Base-by-base conservation (phyloP, 2,888 invertebrate species). In the Oscheius sp. region DNA sequence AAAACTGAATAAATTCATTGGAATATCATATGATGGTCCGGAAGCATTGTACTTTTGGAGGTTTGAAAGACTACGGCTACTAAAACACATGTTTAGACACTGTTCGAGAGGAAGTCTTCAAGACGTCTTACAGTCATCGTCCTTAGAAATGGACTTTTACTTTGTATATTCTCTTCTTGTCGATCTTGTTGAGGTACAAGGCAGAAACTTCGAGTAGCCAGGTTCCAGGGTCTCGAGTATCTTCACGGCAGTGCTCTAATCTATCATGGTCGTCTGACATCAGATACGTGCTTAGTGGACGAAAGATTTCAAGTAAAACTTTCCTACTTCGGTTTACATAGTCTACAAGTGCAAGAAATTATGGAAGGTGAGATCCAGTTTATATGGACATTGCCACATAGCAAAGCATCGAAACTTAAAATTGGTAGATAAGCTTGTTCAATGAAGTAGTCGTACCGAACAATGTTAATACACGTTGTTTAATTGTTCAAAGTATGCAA, bases 1-100 rank as follows among this genome's bases (percentile, higher is more conserved):
- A 51, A 86, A 88, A 57, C 68, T 88, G 60, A 86, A 87, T 73
- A 74, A 81, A n/a, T 88, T 88, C 73, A 74, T 86, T 29, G 88
- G 88, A 5, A 70, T 88, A 1, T 78, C 79, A 32, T 68, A 82
- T 2, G 88, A 88, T 63, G 86, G 83, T 2, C 79, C 84, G 1
- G 74, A 79, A 32, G 65, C 80, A 29, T 57, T 81, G 7, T 82
- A 84, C 9, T 66, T 88, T 10, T 88, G 87, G 88, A 76, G 79
- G 62, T 88, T 33, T 58, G n/a, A 21, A 1, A 11, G 11, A n/a
- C 0, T 9, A 57, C 21, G 1, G 7, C n/a, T 57, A 57, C 0
- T 32, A 58, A 11, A 5, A 35, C 2, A 3, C 1, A 4, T 50
- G 53, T 68, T 35, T 42, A 68, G 68, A 21, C n/a, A 11, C 42